Evolutionary conservation across 2,113 vertebrate genomes (phyloP), one percentile per base, ranked within the genome.

Genomic region (Oxygymnocypris stewartii): DNA sequence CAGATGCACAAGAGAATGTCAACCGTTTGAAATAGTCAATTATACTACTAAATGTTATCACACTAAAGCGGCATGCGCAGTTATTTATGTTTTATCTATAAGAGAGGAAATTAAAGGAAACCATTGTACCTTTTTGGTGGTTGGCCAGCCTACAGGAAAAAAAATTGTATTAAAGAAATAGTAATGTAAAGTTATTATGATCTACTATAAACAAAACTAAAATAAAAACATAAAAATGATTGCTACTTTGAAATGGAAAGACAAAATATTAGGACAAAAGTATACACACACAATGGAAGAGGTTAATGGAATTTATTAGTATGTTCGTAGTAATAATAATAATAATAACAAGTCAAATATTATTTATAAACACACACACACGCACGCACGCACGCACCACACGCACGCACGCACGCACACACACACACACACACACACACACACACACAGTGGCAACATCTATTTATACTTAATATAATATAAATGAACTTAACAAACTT

Each of bases 111-210:
- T 18, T 16, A 69, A 69, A 84, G 40, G 13, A 40, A 44, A 67
- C 51, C 1, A 1, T 5, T 89, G 89, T 93, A 96, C 96, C 95
- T 95, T 47, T 92, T 86, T 1, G 89, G 91, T 0, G 90, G 91
- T 78, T 88, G 67, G 3, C 76, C 69, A 82, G 90, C 85, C 95
- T 96, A 92, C 42, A 44, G 0, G 40, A 79, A 44, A 57, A 20
- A 86, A 44, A 80, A 16, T 0, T 11, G 25, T 11, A 57, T 47
- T 49, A 42, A 10, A 79, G 23, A 47, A 28, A 65, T 0, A 61
- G 2, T 20, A 49, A 40, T 54, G 20, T 77, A 47, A 6, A 25
- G 11, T 71, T 71, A 42, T 73, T 23, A 40, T 42, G 9, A 18
- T 11, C 0, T 71, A 40, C 1, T 23, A 59, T 57, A 20, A 31